Conservation (phyloP, 2,797 vertebrate genomes). For the Acrossocheilus wenchowensis region DNA sequence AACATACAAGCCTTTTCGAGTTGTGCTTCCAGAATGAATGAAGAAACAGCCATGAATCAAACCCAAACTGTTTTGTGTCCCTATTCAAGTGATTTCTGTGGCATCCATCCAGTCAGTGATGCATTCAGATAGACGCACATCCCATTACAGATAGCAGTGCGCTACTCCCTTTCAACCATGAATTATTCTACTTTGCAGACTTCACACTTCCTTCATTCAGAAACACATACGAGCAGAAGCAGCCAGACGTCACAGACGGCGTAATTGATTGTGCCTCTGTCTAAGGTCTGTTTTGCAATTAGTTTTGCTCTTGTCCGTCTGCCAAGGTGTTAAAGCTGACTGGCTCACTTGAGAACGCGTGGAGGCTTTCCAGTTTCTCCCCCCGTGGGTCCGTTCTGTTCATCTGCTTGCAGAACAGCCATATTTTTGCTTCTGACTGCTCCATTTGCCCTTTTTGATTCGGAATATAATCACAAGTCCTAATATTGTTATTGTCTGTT, state of each 20-base stretch:
- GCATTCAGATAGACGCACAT: conserved; percentile 1
- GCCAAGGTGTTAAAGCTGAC: conserved; percentile 56
- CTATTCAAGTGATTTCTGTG: background rate
- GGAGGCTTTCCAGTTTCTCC: conserved; percentile 51
- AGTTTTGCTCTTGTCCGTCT: conserved; percentile 44
- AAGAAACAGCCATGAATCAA: background rate
- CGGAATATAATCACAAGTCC: conserved; percentile 6
- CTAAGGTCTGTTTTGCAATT: conserved; percentile 53
- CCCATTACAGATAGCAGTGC: conserved; percentile 10
- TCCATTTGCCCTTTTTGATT: conserved; percentile 17
- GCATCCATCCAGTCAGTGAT: conserved; percentile 12
- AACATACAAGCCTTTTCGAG: background rate
- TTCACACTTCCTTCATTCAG: conserved; percentile 39
- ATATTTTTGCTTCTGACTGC: conserved; percentile 28
- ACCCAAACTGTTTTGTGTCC: no score
- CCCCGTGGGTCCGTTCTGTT: conserved; percentile 37
- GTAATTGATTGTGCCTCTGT: conserved; percentile 55
- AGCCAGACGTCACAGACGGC: conserved; percentile 49
- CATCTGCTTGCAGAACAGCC: conserved; percentile 30
- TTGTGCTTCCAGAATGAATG: background rate
- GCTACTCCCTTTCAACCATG: background rate
- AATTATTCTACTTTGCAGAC: conserved; percentile 22
- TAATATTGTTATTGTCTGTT: conserved; percentile 2
- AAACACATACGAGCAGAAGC: background rate
- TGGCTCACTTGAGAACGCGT: conserved; percentile 33